A percentile compares a stretch with the other conserved stretches of the same genome.
phyloP scores from a whole-genome alignment of 2,888 invertebrate genomes.

The Drosophila lutescens region DNA sequence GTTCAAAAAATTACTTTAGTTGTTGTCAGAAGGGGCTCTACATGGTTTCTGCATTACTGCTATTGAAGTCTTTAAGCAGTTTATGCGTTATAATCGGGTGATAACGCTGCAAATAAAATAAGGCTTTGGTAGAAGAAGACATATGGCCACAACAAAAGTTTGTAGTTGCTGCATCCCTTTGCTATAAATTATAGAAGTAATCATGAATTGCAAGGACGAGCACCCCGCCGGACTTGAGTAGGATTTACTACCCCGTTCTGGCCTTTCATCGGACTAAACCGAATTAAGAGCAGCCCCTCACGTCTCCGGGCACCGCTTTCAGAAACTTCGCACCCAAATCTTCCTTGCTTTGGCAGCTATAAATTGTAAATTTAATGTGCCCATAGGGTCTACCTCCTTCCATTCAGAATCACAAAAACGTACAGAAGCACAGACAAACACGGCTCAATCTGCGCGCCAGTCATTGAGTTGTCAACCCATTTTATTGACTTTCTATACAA shows the following conservation, averaged over 20 bases:
- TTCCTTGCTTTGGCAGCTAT: conserved; percentile 55
- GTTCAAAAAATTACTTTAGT: neutral
- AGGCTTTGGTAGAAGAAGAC: conserved; percentile 2
- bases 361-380: conserved; percentile 75
- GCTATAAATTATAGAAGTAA: conserved; percentile 16
- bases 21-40: neutral
- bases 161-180: conserved; percentile 1
- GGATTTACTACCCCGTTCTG: conserved; percentile 9
- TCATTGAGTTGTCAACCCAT: conserved; percentile 72
- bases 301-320: neutral
- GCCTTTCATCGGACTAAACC: neutral
- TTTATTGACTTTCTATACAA: conserved; percentile 75
- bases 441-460: conserved; percentile 29
- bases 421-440: conserved; percentile 9
- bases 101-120: conserved; percentile 2
- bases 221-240: conserved; percentile 1
- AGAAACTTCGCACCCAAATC: conserved; percentile 45
- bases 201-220: conserved; percentile 1
- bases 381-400: conserved; percentile 43
- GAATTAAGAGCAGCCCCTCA: neutral
- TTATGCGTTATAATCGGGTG: conserved; percentile 15
- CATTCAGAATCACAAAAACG: neutral
- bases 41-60: conserved; percentile 19
- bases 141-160: conserved; percentile 15
- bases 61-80: conserved; percentile 15